Base-by-base conservation (phyloP, 2,113 vertebrate species). In the Tyrannus savana region DNA sequence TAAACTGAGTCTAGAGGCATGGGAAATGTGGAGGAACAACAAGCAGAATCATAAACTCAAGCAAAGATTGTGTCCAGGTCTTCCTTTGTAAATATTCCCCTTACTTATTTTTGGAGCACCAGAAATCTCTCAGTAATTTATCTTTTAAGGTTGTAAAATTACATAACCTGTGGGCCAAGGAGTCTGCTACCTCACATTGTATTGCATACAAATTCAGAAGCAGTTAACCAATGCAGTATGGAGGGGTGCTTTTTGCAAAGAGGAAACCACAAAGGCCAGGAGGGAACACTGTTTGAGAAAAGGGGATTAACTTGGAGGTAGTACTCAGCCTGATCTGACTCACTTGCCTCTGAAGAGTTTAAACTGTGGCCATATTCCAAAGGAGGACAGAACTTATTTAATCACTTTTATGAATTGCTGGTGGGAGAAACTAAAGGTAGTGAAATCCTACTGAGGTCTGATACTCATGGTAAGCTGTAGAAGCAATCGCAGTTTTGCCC, bases 251-350 rank as follows among this genome's bases (percentile, higher is more conserved):
- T 89, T 91, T 60, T 84, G 68, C 66, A 79, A 90, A 89, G 59
- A 94, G 69, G 83, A 96, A 96, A 96, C 88, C 86, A 75, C 80
- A 75, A 53, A 39, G 24, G 58, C 90, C 83, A 82, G 56, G 49
- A 87, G 86, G 92, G 46, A 96, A 10, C 41, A n/a, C 2, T 89
- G 66, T 27, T 55, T 74, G 47, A 92, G 73, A 56, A 93, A 60
- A 67, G n/a, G 25, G 44, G 35, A 66, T 84, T 56, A 81, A 35
- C 41, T 67, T 56, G 69, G 49, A 95, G 72, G 79, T 75, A 81
- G 56, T 53, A 73, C 44, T 68, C 76, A 69, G 72, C 52, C 76
- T 89, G n/a, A 76, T 80, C 69, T 79, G 53, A 89, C 78, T 92
- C 76, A 72, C 52, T 95, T 87, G 49, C 77, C 80, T 81, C 76